These are phyloP conservation scores for Tetramorium bicarinatum DNA, from an alignment of 2,888 invertebrate genomes.

Conservation along the genomic window DNA sequence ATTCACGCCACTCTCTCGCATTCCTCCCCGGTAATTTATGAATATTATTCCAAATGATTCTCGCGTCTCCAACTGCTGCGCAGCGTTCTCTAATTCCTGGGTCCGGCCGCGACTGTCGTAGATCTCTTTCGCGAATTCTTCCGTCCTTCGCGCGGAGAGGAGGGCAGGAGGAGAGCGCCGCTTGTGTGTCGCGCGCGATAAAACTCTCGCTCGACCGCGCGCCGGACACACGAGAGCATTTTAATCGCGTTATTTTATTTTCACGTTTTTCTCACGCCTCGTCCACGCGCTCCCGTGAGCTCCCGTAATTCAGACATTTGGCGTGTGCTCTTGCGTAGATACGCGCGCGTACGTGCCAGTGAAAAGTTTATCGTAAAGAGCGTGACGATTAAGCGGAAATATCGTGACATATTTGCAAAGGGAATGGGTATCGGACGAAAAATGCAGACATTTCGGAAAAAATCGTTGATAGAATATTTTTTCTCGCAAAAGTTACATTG, in stretches of 20 bases:
- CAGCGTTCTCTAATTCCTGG: constrained; percentile 32
- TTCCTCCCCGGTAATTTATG: constrained; percentile 5
- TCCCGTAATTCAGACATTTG: constrained; percentile 44
- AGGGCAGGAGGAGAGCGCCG: constrained; percentile 3
- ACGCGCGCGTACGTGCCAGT: constrained; percentile 42
- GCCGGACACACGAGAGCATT: constrained; percentile 53
- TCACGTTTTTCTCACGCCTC: constrained; percentile 30
- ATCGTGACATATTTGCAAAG: background rate
- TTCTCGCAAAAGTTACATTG: background rate
- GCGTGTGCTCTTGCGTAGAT: constrained; percentile 42
- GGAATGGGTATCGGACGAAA: background rate
- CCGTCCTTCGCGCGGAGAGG: background rate
- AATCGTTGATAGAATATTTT: background rate
- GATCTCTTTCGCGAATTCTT: constrained; percentile 51
- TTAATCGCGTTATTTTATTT: constrained; percentile 53
- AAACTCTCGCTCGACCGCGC: constrained; percentile 51
- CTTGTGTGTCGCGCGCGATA: constrained; percentile 34
- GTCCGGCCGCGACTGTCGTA: constrained; percentile 20
- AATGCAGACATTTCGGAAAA: background rate
- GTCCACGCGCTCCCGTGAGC: background rate
- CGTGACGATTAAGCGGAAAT: constrained; percentile 43
- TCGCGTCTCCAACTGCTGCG: constrained; percentile 20
- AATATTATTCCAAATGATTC: constrained; percentile 39
- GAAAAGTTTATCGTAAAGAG: constrained; percentile 47
- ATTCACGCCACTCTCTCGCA: constrained; percentile 10